Base-by-base conservation (phyloP, 2,888 invertebrate species). In the Tenthredo amoena region DNA sequence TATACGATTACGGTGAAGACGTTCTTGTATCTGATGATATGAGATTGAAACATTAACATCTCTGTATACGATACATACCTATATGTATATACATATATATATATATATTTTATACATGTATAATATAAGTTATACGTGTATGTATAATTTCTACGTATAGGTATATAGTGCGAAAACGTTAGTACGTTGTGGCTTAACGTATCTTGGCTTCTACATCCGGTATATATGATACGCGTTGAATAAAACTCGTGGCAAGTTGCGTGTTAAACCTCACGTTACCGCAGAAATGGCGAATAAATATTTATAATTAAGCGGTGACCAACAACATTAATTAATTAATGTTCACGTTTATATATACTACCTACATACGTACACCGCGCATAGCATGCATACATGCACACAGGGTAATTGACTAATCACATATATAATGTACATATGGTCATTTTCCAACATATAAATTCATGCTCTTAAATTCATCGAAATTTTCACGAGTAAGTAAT, bases 191-290 rank as follows among this genome's bases (percentile, higher is more conserved):
- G 68, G 68, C 68, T 65, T 65, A 79, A 79, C 55, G 79, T 79
- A 26, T 58, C 79, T 37, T 37, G 58, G 62, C 37, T 62, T 62
- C 40, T 62, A 77, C 81, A 62, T 81, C 81, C 81, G 81, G 81
- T 62, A 62, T 58, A 31, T 62, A 81, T 40, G 40, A 81, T 81
- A 81, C 12, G 47, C 50, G 62, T 62, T 40, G 62, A 79, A 81
- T 81, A 81, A 81, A 81, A 81, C 40, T 81, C 62, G 47, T 15
- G 62, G 58, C 58, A 62, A 81, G 26, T 81, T 81, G 62, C 58
- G 34, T 62, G 40, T 40, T 81, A 21, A 81, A 62, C 37, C 62
- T 58, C 81, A 31, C 81, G 62, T 62, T 62, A 81, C 62, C 81
- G 81, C 81, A 58, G 37, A 37, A 62, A 58, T 62, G 81, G 58